Base-by-base conservation (phyloP, 2,888 invertebrate species). In the Lycaena phlaeas region DNA sequence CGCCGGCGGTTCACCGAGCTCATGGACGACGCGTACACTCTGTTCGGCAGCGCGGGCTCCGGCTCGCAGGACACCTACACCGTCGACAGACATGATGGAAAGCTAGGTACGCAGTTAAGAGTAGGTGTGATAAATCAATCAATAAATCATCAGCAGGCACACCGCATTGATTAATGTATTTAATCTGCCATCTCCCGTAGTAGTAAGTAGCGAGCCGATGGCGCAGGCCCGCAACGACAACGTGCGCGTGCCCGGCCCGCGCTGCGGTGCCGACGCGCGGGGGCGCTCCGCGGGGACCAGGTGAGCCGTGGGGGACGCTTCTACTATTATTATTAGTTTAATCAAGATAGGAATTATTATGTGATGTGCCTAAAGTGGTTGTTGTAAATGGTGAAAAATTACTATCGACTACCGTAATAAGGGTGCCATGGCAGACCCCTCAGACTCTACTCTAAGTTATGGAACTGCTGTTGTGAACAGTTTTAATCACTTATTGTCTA, bases 1-100 rank as follows among this genome's bases (percentile, higher is more conserved):
- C 69, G 92, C 36, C 89, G 88, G 55, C 76, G 92, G 28, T 92
- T 93, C 65, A 91, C 92, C 66, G 92, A 92, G 57, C 84, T 93
- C 5, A 85, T 93, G 60, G 93, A 93, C 56, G 93, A 93, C 54
- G 92, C 93, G 1, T 92, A 92, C 73, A 92, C 90, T 46, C 75
- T 92, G 42, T 92, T 92, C 66, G 90, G 90, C 2, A 90, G 88
- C 56, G 86, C 88, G 18, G 87, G 86, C 38, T 84, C 85, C 11
- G 88, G 86, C 46, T 71, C 79, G 0, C 68, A 68, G 9, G 69
- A 73, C 15, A 69, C 78, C 0, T 72, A 61, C 36, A 70, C 65
- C 1, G 54, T 69, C 1, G 70, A 70, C 12, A 64, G 49, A 27
- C 53, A 49, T n/a, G 51, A 44, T 11, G 57, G 50, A 31, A 61